Conservation (phyloP, 2,888 invertebrate species). For the Pseudoips prasinana region DNA sequence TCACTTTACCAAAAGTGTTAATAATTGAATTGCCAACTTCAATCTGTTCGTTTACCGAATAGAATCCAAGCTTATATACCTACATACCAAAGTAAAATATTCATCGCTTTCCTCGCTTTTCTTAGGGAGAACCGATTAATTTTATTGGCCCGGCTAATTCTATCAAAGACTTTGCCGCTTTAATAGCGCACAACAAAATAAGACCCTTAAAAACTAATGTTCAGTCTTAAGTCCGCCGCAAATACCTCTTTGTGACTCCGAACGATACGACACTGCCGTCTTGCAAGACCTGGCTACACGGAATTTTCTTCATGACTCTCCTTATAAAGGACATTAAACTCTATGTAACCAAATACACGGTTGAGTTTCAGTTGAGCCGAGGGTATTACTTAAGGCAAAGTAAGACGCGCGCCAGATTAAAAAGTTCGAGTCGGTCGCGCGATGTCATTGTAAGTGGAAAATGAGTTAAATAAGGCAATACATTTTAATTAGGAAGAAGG, state of each 20-base stretch:
- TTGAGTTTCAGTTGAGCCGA: conserved; percentile 14
- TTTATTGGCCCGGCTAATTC: conserved; percentile 75
- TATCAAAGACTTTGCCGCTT: conserved; percentile 71
- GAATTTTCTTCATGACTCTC: conserved; percentile 45
- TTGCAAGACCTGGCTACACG: conserved; percentile 59
- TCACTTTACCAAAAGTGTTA: no score
- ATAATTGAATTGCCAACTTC: conserved; percentile 7
- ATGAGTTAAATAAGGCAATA: conserved; percentile 83
- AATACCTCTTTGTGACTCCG: conserved; percentile 79
- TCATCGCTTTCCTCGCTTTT: conserved; percentile 37
- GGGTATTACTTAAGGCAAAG: conserved; percentile 56
- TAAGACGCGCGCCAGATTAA: conserved; percentile 73
- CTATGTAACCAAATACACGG: conserved; percentile 14
- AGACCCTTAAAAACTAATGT: conserved; percentile 81
- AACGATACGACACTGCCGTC: conserved; percentile 56
- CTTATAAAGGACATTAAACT: conserved; percentile 29
- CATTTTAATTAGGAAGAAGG: conserved; percentile 81
- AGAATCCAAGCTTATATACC: conserved; percentile 30
- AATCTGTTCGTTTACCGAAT: conserved; percentile 32
- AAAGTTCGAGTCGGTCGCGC: conserved; percentile 78
- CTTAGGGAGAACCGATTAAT: conserved; percentile 63
- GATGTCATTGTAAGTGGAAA: conserved; percentile 80
- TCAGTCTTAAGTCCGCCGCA: conserved; percentile 76
- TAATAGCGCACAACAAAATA: conserved; percentile 78
- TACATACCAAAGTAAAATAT: conserved; percentile 26